Percentiles rank a stretch among this genome's conserved stretches.
phyloP scores from a whole-genome alignment of 2,797 vertebrate genomes.

The Poeciliopsis presidionis region DNA sequence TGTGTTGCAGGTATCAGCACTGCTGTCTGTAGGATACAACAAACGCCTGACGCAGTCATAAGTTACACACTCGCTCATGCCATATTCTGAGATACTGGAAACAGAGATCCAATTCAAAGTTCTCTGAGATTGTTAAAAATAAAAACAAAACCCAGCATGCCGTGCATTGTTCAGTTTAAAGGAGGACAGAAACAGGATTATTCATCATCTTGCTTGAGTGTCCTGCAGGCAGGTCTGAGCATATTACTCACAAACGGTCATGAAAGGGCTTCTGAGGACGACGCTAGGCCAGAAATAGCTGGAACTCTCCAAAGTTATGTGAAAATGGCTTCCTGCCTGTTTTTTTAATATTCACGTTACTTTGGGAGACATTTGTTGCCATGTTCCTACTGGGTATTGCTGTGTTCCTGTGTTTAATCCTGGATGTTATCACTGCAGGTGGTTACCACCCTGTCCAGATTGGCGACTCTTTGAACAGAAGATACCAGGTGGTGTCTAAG shows the following conservation, averaged over 20 bases:
- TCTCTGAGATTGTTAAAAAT: constrained; percentile 23
- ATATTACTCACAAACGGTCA: constrained; percentile 43
- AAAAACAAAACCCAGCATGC: neutral
- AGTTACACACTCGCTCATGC: constrained; percentile 20
- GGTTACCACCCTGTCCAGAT: constrained; percentile 78
- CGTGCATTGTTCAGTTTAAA: constrained; percentile 20
- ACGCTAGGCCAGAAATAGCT: constrained; percentile 46
- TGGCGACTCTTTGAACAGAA: constrained; percentile 82
- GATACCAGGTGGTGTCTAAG: constrained; percentile 83
- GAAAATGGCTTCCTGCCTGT: constrained; percentile 1
- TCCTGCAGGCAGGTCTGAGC: constrained; percentile 36
- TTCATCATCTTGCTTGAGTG: constrained; percentile 31
- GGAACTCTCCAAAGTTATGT: constrained; percentile 9
- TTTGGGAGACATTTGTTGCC: neutral
- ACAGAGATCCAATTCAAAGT: constrained; percentile 18
- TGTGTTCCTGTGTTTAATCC: neutral
- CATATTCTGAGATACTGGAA: constrained; percentile 27
- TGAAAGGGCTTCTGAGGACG: constrained; percentile 39
- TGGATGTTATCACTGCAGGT: constrained; percentile 62
- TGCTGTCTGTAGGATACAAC: neutral
- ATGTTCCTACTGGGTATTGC: neutral
- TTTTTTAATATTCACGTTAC: neutral
- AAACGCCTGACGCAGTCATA: constrained; percentile 30
- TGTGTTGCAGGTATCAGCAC: neutral
- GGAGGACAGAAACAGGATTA: constrained; percentile 19